Conservation (phyloP, 2,888 invertebrate genomes). For the Dyspetes luteomarginatus region DNA sequence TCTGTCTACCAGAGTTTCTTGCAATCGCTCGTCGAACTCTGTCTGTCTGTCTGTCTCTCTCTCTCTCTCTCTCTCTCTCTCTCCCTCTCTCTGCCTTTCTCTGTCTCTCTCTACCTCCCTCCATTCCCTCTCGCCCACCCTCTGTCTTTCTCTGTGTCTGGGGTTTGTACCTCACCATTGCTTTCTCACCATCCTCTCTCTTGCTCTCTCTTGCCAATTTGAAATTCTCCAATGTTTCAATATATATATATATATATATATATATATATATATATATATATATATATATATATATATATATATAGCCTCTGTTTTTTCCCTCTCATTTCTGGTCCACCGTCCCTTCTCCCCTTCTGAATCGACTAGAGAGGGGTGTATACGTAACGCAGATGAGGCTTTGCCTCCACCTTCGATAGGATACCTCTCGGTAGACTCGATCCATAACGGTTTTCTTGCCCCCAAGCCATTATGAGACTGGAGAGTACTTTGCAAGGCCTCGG, state of each 20-base stretch:
- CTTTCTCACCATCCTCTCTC: constrained; percentile 32
- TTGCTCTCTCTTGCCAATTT: constrained; percentile 49
- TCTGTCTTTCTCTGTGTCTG: neutral
- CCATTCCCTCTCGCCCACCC: neutral
- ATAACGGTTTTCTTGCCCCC: constrained; percentile 76
- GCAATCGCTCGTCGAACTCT: constrained; percentile 77
- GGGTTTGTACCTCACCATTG: constrained; percentile 15
- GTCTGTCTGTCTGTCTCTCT: constrained; percentile 57
- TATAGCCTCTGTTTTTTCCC: constrained; percentile 30
- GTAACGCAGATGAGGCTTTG: constrained; percentile 11
- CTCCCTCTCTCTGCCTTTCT: constrained; percentile 15
- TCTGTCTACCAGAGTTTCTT: constrained; percentile 75
- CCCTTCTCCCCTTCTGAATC: constrained; percentile 16
- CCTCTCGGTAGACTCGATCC: constrained; percentile 72
- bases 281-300: neutral
- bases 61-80: constrained; percentile 2
- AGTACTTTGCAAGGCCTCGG: constrained; percentile 69
- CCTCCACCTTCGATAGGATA: constrained; percentile 1
- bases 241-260: no score
- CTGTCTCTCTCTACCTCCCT: neutral
- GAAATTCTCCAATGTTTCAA: constrained; percentile 47
- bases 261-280: neutral
- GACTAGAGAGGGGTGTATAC: constrained; percentile 18
- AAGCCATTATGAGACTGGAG: constrained; percentile 76
- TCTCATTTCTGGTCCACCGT: constrained; percentile 11